phyloP scores from a whole-genome alignment of 2,113 vertebrate genomes.

The Melierax canorus region DNA sequence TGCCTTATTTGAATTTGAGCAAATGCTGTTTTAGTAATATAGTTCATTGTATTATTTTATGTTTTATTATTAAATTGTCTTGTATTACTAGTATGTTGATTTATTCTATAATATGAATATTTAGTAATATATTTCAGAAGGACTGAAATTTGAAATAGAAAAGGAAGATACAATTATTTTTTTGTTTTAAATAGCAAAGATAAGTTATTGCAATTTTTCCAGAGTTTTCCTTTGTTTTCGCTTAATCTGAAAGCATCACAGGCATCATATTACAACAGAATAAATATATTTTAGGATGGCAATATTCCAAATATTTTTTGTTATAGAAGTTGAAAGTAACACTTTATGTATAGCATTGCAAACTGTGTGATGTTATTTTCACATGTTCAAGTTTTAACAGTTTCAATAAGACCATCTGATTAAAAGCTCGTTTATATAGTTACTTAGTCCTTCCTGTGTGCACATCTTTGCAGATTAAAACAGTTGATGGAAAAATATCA shows the following conservation, averaged over 20 bases:
- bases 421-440: accelerated
- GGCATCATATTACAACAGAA: background rate
- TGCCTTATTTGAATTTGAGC: background rate
- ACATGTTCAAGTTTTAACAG: background rate
- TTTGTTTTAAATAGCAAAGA: background rate
- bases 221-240: background rate
- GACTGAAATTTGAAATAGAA: background rate
- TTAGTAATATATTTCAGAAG: background rate
- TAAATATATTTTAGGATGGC: background rate
- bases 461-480: accelerated
- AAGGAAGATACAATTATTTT: background rate
- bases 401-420: accelerated
- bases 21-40: background rate
- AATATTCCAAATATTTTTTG: background rate
- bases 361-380: background rate
- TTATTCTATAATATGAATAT: background rate
- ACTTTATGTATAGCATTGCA: background rate
- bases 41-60: background rate
- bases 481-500: accelerated
- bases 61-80: background rate
- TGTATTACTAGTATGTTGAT: background rate
- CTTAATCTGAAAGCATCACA: background rate
- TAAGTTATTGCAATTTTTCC: background rate
- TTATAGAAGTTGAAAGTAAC: background rate
- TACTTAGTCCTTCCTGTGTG: background rate